phyloP scores from a whole-genome alignment of 2,113 vertebrate species.

The Mesocricetus auratus region DNA sequence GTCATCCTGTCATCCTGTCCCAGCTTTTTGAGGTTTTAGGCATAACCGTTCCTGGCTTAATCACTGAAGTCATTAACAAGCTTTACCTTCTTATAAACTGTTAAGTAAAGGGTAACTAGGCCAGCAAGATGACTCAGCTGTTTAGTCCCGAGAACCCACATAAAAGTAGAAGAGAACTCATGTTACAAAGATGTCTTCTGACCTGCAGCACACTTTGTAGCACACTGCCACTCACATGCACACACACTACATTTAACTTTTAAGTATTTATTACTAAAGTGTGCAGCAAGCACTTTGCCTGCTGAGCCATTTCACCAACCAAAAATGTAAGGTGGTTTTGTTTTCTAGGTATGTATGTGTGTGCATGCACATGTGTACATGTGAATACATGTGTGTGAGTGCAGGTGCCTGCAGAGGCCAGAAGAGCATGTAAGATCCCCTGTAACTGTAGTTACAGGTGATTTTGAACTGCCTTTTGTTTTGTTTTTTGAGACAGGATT shows the following conservation, averaged over 20 bases:
- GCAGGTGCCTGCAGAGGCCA: neutral
- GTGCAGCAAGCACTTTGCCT: neutral
- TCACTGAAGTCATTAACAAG: neutral
- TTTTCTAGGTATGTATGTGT: neutral
- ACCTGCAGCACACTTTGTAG: no score
- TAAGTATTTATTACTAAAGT: neutral
- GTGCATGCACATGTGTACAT: neutral
- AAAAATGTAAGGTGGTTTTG: neutral
- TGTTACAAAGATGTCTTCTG: no score
- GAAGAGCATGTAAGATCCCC: neutral
- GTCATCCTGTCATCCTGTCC: neutral
- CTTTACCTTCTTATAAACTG: neutral
- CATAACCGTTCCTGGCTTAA: neutral
- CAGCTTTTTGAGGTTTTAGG: neutral
- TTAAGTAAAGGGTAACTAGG: neutral
- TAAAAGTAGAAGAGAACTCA: neutral
- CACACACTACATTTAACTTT: no score
- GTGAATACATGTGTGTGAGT: neutral
- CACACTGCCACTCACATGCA: no score
- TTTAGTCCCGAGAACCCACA: neutral
- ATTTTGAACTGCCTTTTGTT: no score
- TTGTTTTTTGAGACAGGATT: no score
- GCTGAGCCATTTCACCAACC: neutral
- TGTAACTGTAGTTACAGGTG: neutral
- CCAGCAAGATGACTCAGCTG: neutral